Base-by-base conservation (phyloP, 2,888 invertebrate species). In the Ferdinandea cuprea region DNA sequence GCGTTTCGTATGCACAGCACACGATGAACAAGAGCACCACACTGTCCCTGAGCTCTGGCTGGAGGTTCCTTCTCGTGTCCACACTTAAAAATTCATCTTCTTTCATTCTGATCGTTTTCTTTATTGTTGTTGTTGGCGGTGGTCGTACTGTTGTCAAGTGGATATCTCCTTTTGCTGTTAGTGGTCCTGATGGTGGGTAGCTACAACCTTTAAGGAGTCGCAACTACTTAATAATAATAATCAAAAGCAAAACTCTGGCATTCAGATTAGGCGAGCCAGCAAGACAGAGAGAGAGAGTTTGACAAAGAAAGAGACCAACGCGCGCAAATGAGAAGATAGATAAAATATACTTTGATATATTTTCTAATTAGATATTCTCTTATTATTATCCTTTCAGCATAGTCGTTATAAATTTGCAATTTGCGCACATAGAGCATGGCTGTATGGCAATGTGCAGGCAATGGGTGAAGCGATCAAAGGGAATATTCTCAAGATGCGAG, bases 311-410 rank as follows among this genome's bases (percentile, higher is more conserved):
- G 2, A 17, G 5, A n/a, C 7, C 17, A 9, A 46, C 3, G n/a
- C n/a, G n/a, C n/a, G n/a, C n/a, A 25, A 5, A 25, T 3, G 2
- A 25, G 11, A 15, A n/a, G 28, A n/a, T 65, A 46, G 77, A 68
- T 76, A 46, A 76, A 76, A 80, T n/a, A n/a, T 72, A 59, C 63
- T 71, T 77, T 65, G 56, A 48, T 66, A 61, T 77, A 71, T 72
- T 81, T 72, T 77, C 81, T 77, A 81, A 81, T 77, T 81, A 81
- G 71, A 81, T 71, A 81, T 81, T 81, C 81, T 71, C 71, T 77
- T 77, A 77, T n/a, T n/a, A n/a, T 77, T 66, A 77, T 81, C 71
- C 65, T 54, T 77, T 66, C 32, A 74, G 17, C 25, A 40, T 56
- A 46, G 46, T 74, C 73, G 66, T 68, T 74, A 79, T 74, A 74